These are phyloP conservation scores for Caiman crocodilus DNA, from an alignment of 2,797 vertebrate species.

Conservation along the genomic window DNA sequence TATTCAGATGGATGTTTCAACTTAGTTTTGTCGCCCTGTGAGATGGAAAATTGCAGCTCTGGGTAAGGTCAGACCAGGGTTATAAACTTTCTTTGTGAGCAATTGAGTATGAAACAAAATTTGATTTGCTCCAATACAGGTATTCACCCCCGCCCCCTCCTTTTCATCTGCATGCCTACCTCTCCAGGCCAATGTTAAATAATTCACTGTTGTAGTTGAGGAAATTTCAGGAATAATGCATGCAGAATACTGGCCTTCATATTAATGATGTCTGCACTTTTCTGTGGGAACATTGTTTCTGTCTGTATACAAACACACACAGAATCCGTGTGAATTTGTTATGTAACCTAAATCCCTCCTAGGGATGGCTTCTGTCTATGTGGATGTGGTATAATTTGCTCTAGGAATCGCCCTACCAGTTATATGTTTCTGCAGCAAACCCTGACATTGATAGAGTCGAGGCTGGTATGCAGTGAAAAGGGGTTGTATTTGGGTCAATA, in stretches of 20 bases:
- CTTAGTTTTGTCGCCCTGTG: slow-evolving; percentile 57
- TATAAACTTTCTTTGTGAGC: slow-evolving; percentile 43
- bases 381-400: slow-evolving; percentile 49
- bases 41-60: slow-evolving; percentile 60
- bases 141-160: background rate
- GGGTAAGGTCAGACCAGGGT: slow-evolving; percentile 44
- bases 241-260: slow-evolving; percentile 21
- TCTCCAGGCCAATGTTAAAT: slow-evolving; percentile 14
- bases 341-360: slow-evolving; percentile 47
- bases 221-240: slow-evolving; percentile 46
- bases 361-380: slow-evolving; percentile 47
- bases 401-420: slow-evolving; percentile 57
- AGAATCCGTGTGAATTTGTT: slow-evolving; percentile 19
- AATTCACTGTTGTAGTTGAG: slow-evolving; percentile 16
- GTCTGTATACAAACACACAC: background rate
- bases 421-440: background rate
- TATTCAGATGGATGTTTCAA: slow-evolving; percentile 74
- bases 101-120: slow-evolving; percentile 48
- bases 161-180: slow-evolving; percentile 5
- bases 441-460: slow-evolving; percentile 5
- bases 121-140: slow-evolving; percentile 32
- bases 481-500: slow-evolving; percentile 12
- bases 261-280: slow-evolving; percentile 23
- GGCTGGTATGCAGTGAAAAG: slow-evolving; percentile 25
- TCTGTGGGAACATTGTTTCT: slow-evolving; percentile 33